Evolutionary conservation across 2,888 invertebrate species (phyloP).

Genomic region (Fragum whitleyi): DNA sequence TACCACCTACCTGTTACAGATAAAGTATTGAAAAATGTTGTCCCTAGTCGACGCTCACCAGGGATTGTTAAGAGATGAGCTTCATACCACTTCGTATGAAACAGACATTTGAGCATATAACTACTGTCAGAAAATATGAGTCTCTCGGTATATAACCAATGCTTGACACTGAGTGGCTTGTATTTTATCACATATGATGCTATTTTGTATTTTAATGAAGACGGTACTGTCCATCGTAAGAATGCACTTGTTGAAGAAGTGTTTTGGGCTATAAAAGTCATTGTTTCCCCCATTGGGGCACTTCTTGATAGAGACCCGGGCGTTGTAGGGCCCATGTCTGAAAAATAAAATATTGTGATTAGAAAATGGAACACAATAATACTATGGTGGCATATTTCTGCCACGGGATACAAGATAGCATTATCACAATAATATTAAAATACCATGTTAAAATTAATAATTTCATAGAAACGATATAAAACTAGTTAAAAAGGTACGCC

Average conservation of each 20-base stretch:
- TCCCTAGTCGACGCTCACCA: slow-evolving; percentile 34
- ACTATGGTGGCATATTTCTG: too few relatives aligned
- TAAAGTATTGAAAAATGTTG: slow-evolving; percentile 58
- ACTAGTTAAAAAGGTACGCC: too few relatives aligned
- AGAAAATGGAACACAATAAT: too few relatives aligned
- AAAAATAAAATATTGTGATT: slow-evolving; percentile 3
- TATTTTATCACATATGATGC: slow-evolving; percentile 46
- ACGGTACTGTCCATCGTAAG: slow-evolving; percentile 39
- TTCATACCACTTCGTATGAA: slow-evolving; percentile 49
- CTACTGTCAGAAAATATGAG: slow-evolving; percentile 43
- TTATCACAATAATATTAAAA: too few relatives aligned
- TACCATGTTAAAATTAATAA: too few relatives aligned
- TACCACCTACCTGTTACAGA: slow-evolving; percentile 46
- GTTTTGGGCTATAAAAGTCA: slow-evolving; percentile 28
- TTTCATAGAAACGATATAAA: too few relatives aligned
- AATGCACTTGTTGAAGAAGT: slow-evolving; percentile 47
- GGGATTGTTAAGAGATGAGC: slow-evolving; percentile 46
- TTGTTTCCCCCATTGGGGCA: background rate
- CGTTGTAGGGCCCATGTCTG: background rate
- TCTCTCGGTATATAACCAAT: slow-evolving; percentile 46
- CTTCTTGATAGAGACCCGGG: slow-evolving; percentile 11
- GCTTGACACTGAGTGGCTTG: slow-evolving; percentile 39
- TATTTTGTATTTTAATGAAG: slow-evolving; percentile 27
- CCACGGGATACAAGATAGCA: too few relatives aligned
- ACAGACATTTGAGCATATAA: slow-evolving; percentile 39